These are phyloP conservation scores for Anthoscopus minutus DNA, from an alignment of 2,113 vertebrate genomes.

Conservation along the genomic window DNA sequence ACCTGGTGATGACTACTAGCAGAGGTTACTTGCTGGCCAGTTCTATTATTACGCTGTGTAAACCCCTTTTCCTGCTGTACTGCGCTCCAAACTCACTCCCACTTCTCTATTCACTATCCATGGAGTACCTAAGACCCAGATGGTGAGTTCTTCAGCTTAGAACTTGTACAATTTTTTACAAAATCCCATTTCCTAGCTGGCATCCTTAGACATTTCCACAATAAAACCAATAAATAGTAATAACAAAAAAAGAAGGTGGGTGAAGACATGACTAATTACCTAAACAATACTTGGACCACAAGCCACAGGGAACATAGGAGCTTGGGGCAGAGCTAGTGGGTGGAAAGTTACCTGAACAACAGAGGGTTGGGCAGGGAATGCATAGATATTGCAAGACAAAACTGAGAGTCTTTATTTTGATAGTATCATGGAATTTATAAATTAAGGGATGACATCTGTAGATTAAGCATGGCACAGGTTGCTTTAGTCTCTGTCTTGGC, in stretches of 20 bases:
- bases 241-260: slow-evolving; percentile 4
- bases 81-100: not conserved
- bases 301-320: not conserved
- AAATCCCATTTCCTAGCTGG: not conserved
- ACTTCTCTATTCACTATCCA: not conserved
- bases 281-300: slow-evolving; percentile 37
- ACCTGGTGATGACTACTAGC: not conserved
- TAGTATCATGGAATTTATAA: slow-evolving; percentile 44
- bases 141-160: not conserved
- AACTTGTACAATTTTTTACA: not conserved
- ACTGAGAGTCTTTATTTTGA: slow-evolving; percentile 14
- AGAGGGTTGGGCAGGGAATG: not conserved
- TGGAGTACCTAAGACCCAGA: not conserved
- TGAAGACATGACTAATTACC: slow-evolving; percentile 32
- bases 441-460: slow-evolving; percentile 18
- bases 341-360: not conserved
- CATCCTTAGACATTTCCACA: not conserved
- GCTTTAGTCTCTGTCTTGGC: not conserved
- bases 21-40: not conserved
- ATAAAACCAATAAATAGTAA: slow-evolving; percentile 27
- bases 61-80: not conserved
- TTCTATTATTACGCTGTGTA: not conserved
- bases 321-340: not conserved
- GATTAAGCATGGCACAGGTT: not conserved
- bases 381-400: slow-evolving; percentile 19